These are phyloP conservation scores for Bicyclus anynana DNA, from an alignment of 1,140 invertebrate genomes.

Conservation along the genomic window DNA sequence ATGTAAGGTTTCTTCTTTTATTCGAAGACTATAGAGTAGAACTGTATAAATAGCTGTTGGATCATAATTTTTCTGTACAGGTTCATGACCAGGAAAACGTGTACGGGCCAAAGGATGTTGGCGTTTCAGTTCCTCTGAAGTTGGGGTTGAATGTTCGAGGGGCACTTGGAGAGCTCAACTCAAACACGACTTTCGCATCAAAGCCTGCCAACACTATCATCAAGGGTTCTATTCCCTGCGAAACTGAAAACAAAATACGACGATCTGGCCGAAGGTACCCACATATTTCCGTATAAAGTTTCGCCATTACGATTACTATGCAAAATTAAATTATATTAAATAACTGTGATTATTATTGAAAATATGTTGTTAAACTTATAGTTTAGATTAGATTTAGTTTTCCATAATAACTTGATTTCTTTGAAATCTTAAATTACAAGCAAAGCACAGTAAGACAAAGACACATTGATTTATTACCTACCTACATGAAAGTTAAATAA, in stretches of 20 bases:
- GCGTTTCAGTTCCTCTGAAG: conserved; percentile 43
- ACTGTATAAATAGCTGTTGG: too few relatives aligned
- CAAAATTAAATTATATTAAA: not conserved
- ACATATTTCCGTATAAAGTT: conserved; percentile 1
- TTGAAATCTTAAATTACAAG: too few relatives aligned
- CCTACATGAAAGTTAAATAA: too few relatives aligned
- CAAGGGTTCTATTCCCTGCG: conserved; percentile 49
- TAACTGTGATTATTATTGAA: not conserved
- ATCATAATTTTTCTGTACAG: conserved; percentile 25
- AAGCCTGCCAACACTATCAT: conserved; percentile 43
- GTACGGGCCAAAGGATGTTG: conserved; percentile 39
- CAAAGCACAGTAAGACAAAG: too few relatives aligned
- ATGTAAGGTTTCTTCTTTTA: conserved; percentile 34
- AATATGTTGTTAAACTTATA: too few relatives aligned
- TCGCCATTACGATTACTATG: not conserved
- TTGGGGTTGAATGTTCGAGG: conserved; percentile 49
- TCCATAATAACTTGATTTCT: too few relatives aligned
- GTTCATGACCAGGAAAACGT: conserved; percentile 62
- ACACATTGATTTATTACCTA: too few relatives aligned
- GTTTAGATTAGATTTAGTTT: too few relatives aligned
- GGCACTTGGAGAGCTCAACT: conserved; percentile 50
- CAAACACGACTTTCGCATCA: conserved; percentile 47
- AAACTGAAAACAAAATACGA: conserved; percentile 55
- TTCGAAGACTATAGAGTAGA: too few relatives aligned
- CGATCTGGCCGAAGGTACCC: conserved; percentile 25